Evolutionary conservation across 2,797 vertebrate species (phyloP).

Genomic region (Simalia tracyae): DNA sequence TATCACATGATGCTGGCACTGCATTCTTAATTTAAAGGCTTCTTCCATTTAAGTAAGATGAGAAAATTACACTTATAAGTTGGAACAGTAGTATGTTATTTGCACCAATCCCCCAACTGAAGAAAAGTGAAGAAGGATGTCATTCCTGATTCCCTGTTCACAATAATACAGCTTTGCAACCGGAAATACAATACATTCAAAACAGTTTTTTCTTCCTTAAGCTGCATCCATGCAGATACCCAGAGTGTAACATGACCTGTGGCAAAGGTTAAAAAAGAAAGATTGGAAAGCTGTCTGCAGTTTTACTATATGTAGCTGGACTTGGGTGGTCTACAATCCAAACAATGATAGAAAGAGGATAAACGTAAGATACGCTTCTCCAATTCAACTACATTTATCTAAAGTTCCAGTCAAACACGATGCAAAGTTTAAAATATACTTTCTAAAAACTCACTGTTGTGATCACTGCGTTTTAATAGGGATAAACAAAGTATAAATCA

Average conservation of each 20-base stretch:
- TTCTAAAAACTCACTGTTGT: neutral
- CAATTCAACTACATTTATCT: neutral
- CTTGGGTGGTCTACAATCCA: neutral
- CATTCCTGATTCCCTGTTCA: neutral
- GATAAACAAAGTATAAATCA: neutral
- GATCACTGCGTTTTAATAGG: neutral
- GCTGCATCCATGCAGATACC: neutral
- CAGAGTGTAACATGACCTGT: neutral
- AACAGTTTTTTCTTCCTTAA: neutral
- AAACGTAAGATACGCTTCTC: neutral
- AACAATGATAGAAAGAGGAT: neutral
- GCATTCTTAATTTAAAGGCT: neutral
- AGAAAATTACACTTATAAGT: neutral
- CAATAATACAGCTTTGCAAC: neutral
- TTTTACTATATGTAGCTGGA: neutral
- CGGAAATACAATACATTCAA: neutral
- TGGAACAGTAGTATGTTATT: neutral
- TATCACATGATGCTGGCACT: neutral
- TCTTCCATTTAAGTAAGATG: neutral
- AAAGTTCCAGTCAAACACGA: neutral
- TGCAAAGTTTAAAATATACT: neutral
- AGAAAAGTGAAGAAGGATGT: neutral
- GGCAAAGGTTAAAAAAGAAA: neutral
- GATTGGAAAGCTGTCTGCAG: neutral
- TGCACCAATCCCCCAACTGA: neutral